Evolutionary conservation across 2,888 invertebrate species (phyloP).

Genomic region (Strigamia crassipes): DNA sequence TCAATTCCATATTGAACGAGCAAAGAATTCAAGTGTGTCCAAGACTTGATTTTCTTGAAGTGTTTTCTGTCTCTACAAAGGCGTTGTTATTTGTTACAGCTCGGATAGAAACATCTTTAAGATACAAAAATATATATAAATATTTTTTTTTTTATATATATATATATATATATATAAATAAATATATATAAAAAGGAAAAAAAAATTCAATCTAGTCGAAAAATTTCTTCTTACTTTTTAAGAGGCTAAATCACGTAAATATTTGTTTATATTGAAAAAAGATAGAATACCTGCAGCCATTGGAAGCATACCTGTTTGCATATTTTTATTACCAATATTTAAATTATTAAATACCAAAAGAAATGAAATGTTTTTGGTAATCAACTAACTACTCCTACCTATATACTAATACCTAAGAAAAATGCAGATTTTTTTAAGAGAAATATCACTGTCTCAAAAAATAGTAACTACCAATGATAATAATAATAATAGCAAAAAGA

Average conservation of each 20-base stretch:
- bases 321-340: conserved; percentile 39
- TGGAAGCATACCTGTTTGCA: conserved; percentile 25
- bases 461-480: not conserved
- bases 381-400: conserved; percentile 20
- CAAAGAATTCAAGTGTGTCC: not conserved
- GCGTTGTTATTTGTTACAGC: conserved; percentile 26
- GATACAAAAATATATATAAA: not conserved
- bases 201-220: conserved; percentile 6
- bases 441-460: conserved; percentile 31
- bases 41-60: not conserved
- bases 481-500: not conserved
- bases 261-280: not conserved
- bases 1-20: not conserved
- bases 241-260: not conserved
- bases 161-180: too few species aligned
- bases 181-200: not conserved
- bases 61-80: conserved; percentile 11
- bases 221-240: not conserved
- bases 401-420: not conserved
- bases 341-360: conserved; percentile 36
- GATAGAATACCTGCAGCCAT: not conserved
- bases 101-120: conserved; percentile 1
- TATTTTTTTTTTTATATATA: conserved; percentile 15
- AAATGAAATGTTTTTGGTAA: not conserved
- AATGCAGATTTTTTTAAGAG: conserved; percentile 24